phyloP scores from a whole-genome alignment of 1,140 invertebrate genomes.

The Lanistes nyassanus region DNA sequence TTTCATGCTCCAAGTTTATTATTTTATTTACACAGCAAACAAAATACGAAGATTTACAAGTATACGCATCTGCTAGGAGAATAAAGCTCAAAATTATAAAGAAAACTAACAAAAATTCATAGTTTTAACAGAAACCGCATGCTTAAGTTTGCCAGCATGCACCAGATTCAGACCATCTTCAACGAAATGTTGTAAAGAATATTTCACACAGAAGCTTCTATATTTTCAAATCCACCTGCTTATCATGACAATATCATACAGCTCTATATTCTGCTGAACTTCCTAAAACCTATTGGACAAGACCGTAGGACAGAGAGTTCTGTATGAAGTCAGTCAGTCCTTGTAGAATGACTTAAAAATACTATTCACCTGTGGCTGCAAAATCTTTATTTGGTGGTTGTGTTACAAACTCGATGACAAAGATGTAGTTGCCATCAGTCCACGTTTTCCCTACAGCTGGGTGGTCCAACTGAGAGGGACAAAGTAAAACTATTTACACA shows the following conservation, averaged over 20 bases:
- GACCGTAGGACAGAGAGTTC: slow-evolving; percentile 1
- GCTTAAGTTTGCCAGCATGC: too few relatives aligned
- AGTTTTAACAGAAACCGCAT: not conserved
- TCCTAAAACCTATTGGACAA: too few relatives aligned
- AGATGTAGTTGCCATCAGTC: slow-evolving; percentile 68
- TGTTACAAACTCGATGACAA: slow-evolving; percentile 61
- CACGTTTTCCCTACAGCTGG: slow-evolving; percentile 42
- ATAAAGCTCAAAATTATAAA: not conserved
- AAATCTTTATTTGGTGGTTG: not conserved
- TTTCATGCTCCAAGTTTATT: slow-evolving; percentile 16
- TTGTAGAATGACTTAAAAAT: not conserved
- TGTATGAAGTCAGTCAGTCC: not conserved
- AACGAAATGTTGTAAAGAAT: too few relatives aligned
- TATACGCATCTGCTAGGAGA: too few relatives aligned
- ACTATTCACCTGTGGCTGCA: slow-evolving; percentile 33
- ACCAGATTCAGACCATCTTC: too few relatives aligned
- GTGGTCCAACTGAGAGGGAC: slow-evolving; percentile 37
- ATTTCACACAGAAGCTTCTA: too few relatives aligned
- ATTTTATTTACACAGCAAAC: slow-evolving; percentile 20
- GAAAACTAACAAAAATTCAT: not conserved
- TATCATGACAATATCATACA: not conserved
- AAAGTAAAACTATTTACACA: not conserved
- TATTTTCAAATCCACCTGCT: not conserved
- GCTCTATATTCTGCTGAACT: too few relatives aligned
- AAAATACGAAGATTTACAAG: not conserved